Percentiles rank a stretch among this genome's conserved stretches.
Conservation (phyloP, 2,113 vertebrate species). For the Perca flavescens region DNA sequence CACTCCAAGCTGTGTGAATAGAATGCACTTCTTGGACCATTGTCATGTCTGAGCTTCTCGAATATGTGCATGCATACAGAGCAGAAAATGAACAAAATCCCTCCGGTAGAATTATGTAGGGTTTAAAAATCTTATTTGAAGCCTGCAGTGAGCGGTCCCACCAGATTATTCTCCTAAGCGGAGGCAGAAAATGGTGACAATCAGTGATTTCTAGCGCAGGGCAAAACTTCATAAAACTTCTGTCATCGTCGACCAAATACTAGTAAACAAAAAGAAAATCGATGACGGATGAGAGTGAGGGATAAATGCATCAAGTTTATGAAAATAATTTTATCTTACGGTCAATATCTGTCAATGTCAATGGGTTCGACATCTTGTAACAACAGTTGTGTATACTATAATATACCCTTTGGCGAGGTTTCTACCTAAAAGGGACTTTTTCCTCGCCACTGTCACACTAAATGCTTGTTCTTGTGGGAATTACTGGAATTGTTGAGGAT, state of each 20-base stretch:
- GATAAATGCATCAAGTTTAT: slow-evolving; percentile 24
- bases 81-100: slow-evolving; percentile 66
- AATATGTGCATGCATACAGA: slow-evolving; percentile 54
- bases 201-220: slow-evolving; percentile 61
- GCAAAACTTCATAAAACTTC: slow-evolving; percentile 64
- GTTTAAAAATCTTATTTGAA: slow-evolving; percentile 72
- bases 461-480: too few species aligned
- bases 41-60: slow-evolving; percentile 50
- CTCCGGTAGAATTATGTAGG: slow-evolving; percentile 54
- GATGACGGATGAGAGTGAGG: slow-evolving; percentile 55
- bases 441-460: too few species aligned
- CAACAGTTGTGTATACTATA: background rate
- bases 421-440: too few species aligned
- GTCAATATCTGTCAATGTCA: slow-evolving; percentile 9
- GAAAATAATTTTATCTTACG: slow-evolving; percentile 24
- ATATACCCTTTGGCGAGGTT: background rate
- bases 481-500: too few species aligned
- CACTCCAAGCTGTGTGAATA: slow-evolving; percentile 36
- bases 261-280: slow-evolving; percentile 54
- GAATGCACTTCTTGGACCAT: slow-evolving; percentile 30
- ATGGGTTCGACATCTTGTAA: background rate
- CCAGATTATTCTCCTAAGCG: slow-evolving; percentile 66
- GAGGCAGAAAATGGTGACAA: slow-evolving; percentile 60
- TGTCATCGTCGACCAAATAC: slow-evolving; percentile 61
- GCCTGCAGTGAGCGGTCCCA: slow-evolving; percentile 42